A percentile compares a stretch with the other conserved stretches of the same genome.
phyloP scores from a whole-genome alignment of 2,797 vertebrate genomes.

The Kryptopterus vitreolus region DNA sequence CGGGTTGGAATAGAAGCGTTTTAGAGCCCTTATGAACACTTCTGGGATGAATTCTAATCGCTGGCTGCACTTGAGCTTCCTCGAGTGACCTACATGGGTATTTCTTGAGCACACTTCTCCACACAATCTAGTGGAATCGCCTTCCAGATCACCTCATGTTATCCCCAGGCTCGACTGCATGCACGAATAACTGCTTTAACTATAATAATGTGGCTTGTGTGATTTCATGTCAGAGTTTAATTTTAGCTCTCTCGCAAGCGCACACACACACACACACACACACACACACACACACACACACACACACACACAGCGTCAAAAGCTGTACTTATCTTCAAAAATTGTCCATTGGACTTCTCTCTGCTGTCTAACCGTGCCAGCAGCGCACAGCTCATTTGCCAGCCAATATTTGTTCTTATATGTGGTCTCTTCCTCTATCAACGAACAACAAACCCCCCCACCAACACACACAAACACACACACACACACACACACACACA shows the following conservation, averaged over 20 bases:
- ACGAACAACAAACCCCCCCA: too few relatives aligned
- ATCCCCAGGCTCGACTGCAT: background rate
- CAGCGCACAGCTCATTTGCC: background rate
- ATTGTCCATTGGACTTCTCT: background rate
- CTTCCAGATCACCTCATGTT: too few relatives aligned
- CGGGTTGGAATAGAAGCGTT: too few relatives aligned
- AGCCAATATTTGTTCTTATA: constrained; percentile 1
- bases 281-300: background rate
- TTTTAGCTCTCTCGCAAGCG: too few relatives aligned
- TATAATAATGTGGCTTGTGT: background rate
- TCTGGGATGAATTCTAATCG: too few relatives aligned
- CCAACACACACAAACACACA: background rate
- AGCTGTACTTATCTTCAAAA: background rate
- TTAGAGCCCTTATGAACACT: too few relatives aligned
- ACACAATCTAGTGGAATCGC: too few relatives aligned
- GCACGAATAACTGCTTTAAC: background rate
- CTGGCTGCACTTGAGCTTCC: too few relatives aligned
- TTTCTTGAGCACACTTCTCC: too few relatives aligned
- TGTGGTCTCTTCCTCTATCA: background rate
- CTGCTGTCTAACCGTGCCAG: background rate
- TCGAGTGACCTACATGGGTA: too few relatives aligned
- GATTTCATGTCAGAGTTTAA: background rate
- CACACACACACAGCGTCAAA: background rate
- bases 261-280: background rate
- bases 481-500: background rate